Conservation (phyloP, 2,113 vertebrate species). For the Silurus asotus region DNA sequence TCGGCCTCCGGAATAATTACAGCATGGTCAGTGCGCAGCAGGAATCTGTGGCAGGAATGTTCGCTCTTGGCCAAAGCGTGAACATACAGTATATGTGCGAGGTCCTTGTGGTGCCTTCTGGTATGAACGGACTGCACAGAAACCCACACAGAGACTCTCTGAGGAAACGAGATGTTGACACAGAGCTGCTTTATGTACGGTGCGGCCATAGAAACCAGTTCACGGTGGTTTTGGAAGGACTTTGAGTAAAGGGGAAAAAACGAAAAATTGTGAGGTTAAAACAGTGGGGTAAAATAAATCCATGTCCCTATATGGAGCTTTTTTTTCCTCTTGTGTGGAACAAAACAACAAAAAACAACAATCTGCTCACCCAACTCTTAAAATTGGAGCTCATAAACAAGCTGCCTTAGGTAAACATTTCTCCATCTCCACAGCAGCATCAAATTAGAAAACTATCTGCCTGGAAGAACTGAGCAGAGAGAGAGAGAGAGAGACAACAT, state of each 20-base stretch:
- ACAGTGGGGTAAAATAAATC: constrained; percentile 26
- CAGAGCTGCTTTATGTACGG: constrained; percentile 60
- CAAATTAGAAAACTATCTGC: constrained; percentile 31
- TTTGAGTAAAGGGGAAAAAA: neutral
- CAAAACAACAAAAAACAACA: constrained; percentile 25
- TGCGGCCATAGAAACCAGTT: constrained; percentile 47
- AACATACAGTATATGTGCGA: constrained; percentile 51
- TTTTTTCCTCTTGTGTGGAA: neutral
- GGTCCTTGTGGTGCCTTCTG: constrained; percentile 37
- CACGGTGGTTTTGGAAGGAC: constrained; percentile 39
- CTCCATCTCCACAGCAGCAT: constrained; percentile 14
- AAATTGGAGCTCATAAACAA: constrained; percentile 20
- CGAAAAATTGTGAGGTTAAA: constrained; percentile 26
- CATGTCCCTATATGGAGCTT: constrained; percentile 2
- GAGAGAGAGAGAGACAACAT: neutral
- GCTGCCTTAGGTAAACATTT: constrained; percentile 24
- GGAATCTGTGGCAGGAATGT: constrained; percentile 53
- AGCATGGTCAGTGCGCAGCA: constrained; percentile 54
- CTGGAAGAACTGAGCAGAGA: neutral
- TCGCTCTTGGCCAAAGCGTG: constrained; percentile 47
- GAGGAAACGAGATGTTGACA: constrained; percentile 54
- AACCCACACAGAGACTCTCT: constrained; percentile 48
- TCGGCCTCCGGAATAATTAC: constrained; percentile 63
- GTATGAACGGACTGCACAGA: constrained; percentile 49
- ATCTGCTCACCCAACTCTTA: neutral